A percentile compares a stretch with the other conserved stretches of the same genome.
phyloP scores from a whole-genome alignment of 2,797 vertebrate species.

The Graptemys geographica region DNA sequence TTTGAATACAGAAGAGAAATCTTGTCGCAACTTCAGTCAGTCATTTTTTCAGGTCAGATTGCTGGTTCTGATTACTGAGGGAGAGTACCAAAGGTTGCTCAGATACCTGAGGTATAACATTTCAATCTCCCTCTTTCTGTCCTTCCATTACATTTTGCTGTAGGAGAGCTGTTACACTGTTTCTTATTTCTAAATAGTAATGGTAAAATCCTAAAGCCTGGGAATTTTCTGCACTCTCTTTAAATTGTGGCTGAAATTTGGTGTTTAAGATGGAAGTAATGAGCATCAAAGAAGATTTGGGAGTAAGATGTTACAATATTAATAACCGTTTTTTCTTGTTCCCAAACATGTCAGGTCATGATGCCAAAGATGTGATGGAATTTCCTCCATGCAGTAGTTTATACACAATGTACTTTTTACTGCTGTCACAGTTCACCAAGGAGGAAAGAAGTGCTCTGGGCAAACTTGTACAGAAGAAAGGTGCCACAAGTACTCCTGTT shows the following conservation, averaged over 20 bases:
- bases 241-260: accelerated
- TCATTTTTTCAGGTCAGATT: slow-evolving; percentile 7
- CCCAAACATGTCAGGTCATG: background rate
- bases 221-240: background rate
- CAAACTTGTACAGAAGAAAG: background rate
- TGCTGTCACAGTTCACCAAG: background rate
- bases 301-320: background rate
- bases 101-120: background rate
- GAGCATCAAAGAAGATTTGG: background rate
- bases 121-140: background rate
- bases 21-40: background rate
- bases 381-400: background rate
- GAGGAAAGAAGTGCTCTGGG: background rate
- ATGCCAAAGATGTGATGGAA: slow-evolving; percentile 15
- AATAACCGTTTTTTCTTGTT: slow-evolving; percentile 9
- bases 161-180: background rate
- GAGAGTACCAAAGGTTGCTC: background rate
- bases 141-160: background rate
- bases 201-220: background rate
- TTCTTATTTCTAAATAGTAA: background rate
- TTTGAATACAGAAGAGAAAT: background rate
- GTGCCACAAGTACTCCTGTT: too few relatives aligned
- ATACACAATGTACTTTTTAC: slow-evolving; percentile 1
- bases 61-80: background rate
- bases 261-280: background rate